Conservation (phyloP, 2,113 vertebrate genomes). For the Lutjanus erythropterus region DNA sequence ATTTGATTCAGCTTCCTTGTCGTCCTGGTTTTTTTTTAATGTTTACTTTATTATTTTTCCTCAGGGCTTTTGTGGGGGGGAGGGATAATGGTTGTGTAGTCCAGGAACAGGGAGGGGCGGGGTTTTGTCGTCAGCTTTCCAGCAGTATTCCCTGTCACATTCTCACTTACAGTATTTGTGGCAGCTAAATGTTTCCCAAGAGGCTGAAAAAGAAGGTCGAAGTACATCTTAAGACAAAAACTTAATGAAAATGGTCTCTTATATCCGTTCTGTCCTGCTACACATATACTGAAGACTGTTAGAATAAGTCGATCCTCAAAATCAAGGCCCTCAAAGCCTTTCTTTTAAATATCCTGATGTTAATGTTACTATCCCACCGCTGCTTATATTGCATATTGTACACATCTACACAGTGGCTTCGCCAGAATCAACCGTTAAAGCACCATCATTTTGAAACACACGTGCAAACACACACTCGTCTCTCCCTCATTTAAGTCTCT, state of each 20-base stretch:
- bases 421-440: slow-evolving; percentile 49
- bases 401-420: slow-evolving; percentile 72
- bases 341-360: slow-evolving; percentile 55
- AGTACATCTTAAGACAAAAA: slow-evolving; percentile 35
- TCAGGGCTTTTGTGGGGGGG: slow-evolving; percentile 70
- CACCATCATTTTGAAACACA: slow-evolving; percentile 48
- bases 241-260: slow-evolving; percentile 30
- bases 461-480: slow-evolving; percentile 31
- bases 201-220: slow-evolving; percentile 26
- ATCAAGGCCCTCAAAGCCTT: slow-evolving; percentile 61
- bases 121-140: slow-evolving; percentile 46
- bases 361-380: slow-evolving; percentile 47
- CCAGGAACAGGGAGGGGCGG: slow-evolving; percentile 31
- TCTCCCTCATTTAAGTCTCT: slow-evolving; percentile 50
- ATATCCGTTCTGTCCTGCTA: slow-evolving; percentile 63
- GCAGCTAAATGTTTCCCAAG: slow-evolving; percentile 67
- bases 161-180: slow-evolving; percentile 63
- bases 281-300: slow-evolving; percentile 81
- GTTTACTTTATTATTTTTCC: slow-evolving; percentile 71
- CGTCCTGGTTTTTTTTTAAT: slow-evolving; percentile 41
- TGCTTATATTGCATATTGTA: slow-evolving; percentile 69
- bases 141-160: slow-evolving; percentile 68
- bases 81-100: slow-evolving; percentile 24
- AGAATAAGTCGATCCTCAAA: slow-evolving; percentile 62
- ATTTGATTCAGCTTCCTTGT: slow-evolving; percentile 53